A percentile compares a stretch with the other conserved stretches of the same genome.
These are phyloP conservation scores for Eupleurogrammus muticus DNA, from an alignment of 2,797 vertebrate species.

Conservation along the genomic window DNA sequence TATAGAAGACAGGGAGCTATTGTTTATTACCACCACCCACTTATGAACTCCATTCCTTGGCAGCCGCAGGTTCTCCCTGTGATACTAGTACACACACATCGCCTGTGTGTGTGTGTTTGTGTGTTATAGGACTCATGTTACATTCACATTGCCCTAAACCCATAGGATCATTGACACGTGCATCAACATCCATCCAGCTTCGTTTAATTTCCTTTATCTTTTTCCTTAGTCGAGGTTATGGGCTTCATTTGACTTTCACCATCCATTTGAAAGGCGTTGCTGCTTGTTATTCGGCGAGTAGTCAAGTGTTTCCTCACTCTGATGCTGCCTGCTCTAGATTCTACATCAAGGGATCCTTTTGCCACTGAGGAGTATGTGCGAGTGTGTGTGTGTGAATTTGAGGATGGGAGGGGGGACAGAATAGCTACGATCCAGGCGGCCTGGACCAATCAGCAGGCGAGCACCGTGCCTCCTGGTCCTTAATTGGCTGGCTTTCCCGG, in stretches of 20 bases:
- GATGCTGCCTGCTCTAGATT: conserved; percentile 48
- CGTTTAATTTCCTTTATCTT: background rate
- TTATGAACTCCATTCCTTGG: conserved; percentile 48
- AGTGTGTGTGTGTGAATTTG: conserved; percentile 32
- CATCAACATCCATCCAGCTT: background rate
- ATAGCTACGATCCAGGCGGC: conserved; percentile 49
- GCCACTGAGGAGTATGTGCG: conserved; percentile 16
- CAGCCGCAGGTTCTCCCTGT: conserved; percentile 27
- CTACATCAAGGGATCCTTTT: conserved; percentile 51
- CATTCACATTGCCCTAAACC: conserved; percentile 23
- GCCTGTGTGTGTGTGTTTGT: background rate
- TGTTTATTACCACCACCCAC: conserved; percentile 52
- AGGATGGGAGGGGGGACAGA: conserved; percentile 51
- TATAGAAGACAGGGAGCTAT: conserved; percentile 51
- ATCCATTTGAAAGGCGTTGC: conserved; percentile 28
- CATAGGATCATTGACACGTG: conserved; percentile 7
- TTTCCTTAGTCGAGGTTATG: conserved; percentile 11
- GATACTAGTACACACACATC: conserved; percentile 7
- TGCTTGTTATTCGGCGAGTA: conserved; percentile 35
- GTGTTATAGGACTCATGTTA: background rate
- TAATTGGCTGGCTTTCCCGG: conserved; percentile 82
- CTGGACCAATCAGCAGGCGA: conserved; percentile 80
- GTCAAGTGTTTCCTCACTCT: conserved; percentile 40
- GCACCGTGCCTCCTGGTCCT: conserved; percentile 73
- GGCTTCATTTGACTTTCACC: conserved; percentile 15